A percentile compares a stretch with the other conserved stretches of the same genome.
Conservation (phyloP, 2,888 invertebrate species). For the Gymnocheta viridis region DNA sequence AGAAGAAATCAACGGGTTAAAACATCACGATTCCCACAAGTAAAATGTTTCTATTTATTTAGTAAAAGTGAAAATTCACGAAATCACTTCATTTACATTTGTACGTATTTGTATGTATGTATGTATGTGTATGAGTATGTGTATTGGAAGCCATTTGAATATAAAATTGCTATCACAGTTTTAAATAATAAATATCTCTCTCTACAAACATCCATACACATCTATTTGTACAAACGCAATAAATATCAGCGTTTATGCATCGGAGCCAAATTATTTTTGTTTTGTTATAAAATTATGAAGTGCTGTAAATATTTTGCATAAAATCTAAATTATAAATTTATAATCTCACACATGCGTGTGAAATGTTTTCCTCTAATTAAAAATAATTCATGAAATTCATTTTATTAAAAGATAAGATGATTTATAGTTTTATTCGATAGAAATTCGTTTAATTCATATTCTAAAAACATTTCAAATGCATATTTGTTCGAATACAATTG, state of each 20-base stretch:
- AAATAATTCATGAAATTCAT: constrained; percentile 52
- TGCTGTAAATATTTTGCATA: not conserved
- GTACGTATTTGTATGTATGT: too few species aligned
- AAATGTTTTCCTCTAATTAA: constrained; percentile 38
- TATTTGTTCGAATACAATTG: not conserved
- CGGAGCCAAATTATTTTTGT: not conserved
- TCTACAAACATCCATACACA: too few species aligned
- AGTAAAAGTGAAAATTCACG: too few species aligned
- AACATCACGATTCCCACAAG: too few species aligned
- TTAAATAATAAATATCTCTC: not conserved
- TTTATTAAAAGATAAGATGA: constrained; percentile 43
- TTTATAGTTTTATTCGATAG: constrained; percentile 29
- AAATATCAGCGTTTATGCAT: not conserved
- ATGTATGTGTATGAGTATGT: too few species aligned
- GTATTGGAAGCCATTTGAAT: not conserved
- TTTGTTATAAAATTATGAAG: not conserved
- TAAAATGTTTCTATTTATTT: too few species aligned
- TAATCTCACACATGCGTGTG: not conserved
- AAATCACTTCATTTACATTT: not conserved
- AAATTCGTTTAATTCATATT: not conserved
- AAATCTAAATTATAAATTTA: not conserved
- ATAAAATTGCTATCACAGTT: not conserved
- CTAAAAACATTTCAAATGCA: not conserved
- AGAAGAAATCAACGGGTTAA: too few species aligned
- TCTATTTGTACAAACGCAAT: not conserved